Conservation (phyloP, 2,113 vertebrate species). For the Mandrillus leucophaeus region DNA sequence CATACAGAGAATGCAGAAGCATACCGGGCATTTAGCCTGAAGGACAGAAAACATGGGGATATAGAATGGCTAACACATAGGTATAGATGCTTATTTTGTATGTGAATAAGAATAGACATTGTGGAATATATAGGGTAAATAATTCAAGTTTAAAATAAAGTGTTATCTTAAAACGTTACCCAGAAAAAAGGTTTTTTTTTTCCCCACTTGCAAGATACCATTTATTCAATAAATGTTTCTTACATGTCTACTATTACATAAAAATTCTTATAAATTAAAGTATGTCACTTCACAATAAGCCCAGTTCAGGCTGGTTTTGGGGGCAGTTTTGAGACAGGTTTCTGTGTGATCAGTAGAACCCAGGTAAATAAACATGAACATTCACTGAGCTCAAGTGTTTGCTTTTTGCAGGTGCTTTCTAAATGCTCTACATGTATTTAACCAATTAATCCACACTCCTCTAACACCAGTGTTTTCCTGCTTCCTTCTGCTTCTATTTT, state of each 20-base stretch:
- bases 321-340: background rate
- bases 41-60: background rate
- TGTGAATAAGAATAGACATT: background rate
- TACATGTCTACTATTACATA: background rate
- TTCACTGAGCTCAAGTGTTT: no score
- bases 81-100: background rate
- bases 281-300: rapidly evolving
- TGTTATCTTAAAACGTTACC: background rate
- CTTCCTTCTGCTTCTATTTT: background rate
- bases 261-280: background rate
- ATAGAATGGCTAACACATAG: rapidly evolving
- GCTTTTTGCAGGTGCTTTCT: background rate
- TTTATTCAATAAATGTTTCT: background rate
- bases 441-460: background rate
- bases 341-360: background rate
- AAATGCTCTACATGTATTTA: background rate
- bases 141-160: background rate
- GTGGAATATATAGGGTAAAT: background rate
- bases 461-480: no score
- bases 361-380: no score
- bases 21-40: background rate
- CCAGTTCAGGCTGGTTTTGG: background rate
- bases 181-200: background rate
- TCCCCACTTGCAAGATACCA: background rate
- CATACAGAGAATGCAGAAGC: background rate